These are phyloP conservation scores for Daubentonia madagascariensis DNA, from an alignment of 2,113 vertebrate species.

Conservation along the genomic window DNA sequence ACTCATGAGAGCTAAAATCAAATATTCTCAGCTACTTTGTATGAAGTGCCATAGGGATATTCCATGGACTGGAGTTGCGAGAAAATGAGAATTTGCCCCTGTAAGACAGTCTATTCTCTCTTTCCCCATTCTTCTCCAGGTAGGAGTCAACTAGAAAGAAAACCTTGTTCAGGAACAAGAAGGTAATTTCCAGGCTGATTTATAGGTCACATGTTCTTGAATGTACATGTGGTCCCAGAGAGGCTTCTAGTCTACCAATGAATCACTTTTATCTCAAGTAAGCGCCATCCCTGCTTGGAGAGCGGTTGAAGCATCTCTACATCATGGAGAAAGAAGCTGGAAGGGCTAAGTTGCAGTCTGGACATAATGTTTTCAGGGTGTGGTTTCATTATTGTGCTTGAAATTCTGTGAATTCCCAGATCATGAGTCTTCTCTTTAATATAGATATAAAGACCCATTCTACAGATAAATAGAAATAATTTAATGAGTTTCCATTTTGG, in stretches of 20 bases:
- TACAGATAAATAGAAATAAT: conserved; percentile 10
- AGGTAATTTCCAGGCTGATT: neutral
- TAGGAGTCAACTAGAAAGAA: neutral
- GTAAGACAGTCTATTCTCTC: neutral
- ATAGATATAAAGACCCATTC: conserved; percentile 29
- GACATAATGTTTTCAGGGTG: neutral
- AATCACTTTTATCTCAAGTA: neutral
- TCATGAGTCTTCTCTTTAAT: neutral
- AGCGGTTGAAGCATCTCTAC: neutral
- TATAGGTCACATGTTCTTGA: neutral
- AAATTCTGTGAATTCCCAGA: neutral
- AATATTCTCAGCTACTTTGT: conserved; percentile 53
- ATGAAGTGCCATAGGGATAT: neutral
- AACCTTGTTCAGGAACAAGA: neutral
- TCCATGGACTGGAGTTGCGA: neutral
- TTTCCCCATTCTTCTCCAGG: neutral
- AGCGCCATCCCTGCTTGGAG: neutral
- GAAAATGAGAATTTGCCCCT: neutral
- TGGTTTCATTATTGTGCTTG: neutral
- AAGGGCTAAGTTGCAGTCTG: neutral
- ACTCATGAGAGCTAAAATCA: conserved; percentile 68
- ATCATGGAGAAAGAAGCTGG: neutral
- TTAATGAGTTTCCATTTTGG: conserved; percentile 12
- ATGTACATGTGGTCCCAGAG: neutral
- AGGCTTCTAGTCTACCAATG: neutral